phyloP scores from a whole-genome alignment of 2,113 vertebrate genomes.

The Cardinalis cardinalis region DNA sequence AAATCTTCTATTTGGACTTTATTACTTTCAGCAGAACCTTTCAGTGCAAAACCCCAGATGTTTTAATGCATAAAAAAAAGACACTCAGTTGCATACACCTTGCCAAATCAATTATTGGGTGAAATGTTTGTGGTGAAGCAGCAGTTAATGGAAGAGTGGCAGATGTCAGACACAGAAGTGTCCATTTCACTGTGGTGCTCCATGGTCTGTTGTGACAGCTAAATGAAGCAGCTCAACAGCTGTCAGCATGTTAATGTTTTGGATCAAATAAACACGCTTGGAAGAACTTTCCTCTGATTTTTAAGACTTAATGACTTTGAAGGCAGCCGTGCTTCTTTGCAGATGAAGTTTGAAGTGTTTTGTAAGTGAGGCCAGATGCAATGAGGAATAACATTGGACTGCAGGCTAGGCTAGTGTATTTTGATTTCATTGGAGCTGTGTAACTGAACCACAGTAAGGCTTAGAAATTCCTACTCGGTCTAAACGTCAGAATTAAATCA shows the following conservation, averaged over 20 bases:
- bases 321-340: background rate
- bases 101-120: slow-evolving; percentile 51
- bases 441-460: background rate
- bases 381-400: background rate
- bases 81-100: slow-evolving; percentile 22
- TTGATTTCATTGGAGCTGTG: background rate
- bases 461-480: background rate
- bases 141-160: slow-evolving; percentile 7
- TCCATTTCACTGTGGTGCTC: slow-evolving; percentile 22
- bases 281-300: slow-evolving; percentile 47
- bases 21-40: slow-evolving; percentile 2
- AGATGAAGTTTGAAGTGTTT: background rate
- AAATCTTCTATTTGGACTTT: slow-evolving; percentile 27
- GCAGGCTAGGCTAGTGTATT: background rate
- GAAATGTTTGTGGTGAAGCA: slow-evolving; percentile 29
- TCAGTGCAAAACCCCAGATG: slow-evolving; percentile 53
- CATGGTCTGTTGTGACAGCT: slow-evolving; percentile 20
- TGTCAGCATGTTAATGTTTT: background rate
- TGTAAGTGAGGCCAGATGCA: background rate
- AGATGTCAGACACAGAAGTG: slow-evolving; percentile 49
- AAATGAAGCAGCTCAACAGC: slow-evolving; percentile 36
- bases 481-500: background rate
- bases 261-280: slow-evolving; percentile 24
- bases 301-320: slow-evolving; percentile 2
- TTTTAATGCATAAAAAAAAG: slow-evolving; percentile 14